Percentiles rank a stretch among this genome's conserved stretches.
phyloP scores from a whole-genome alignment of 1,140 invertebrate species.

The Drosophila prosaltans region DNA sequence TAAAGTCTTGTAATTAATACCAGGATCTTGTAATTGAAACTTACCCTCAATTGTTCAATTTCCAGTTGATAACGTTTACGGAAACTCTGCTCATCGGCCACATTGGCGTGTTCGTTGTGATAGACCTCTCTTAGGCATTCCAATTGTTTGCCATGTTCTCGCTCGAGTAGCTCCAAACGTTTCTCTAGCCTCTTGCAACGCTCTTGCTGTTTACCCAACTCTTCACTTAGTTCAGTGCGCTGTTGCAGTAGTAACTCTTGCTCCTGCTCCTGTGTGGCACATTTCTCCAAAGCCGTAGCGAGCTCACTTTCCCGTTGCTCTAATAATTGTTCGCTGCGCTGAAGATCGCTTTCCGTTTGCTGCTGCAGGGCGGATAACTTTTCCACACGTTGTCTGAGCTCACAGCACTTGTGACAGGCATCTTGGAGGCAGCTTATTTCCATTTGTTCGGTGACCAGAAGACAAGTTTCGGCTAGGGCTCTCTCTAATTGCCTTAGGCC shows the following conservation, averaged over 20 bases:
- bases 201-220: constrained; percentile 85
- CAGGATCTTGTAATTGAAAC: constrained; percentile 25
- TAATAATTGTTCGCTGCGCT: constrained; percentile 66
- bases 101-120: constrained; percentile 84
- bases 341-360: constrained; percentile 68
- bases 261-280: constrained; percentile 67
- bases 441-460: constrained; percentile 71
- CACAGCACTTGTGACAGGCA: constrained; percentile 83
- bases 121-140: constrained; percentile 89
- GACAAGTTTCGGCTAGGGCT: constrained; percentile 85
- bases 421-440: constrained; percentile 82
- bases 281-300: constrained; percentile 70
- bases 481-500: constrained; percentile 86
- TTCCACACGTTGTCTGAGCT: constrained; percentile 74
- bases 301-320: constrained; percentile 72
- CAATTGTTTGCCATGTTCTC: constrained; percentile 90
- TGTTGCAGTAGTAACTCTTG: constrained; percentile 67
- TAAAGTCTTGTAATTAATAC: too few relatives aligned
- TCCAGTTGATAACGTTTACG: constrained; percentile 91
- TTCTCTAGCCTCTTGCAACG: constrained; percentile 87
- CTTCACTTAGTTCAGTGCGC: constrained; percentile 82
- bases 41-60: constrained; percentile 91
- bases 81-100: constrained; percentile 86
- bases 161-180: constrained; percentile 88
- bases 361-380: constrained; percentile 58